phyloP scores from a whole-genome alignment of 2,888 invertebrate species.

The Piscicola geometra region DNA sequence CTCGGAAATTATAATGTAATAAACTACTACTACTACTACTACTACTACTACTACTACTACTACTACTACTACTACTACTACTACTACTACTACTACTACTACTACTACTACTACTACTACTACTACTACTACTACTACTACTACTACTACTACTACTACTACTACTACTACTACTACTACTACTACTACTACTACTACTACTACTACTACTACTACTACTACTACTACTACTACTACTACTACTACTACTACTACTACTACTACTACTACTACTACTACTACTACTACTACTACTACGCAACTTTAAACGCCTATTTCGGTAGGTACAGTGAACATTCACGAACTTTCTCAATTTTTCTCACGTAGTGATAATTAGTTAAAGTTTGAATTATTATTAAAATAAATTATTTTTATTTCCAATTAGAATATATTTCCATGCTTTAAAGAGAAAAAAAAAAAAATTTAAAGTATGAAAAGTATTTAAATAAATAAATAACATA shows the following conservation, averaged over 20 bases:
- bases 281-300: slow-evolving; percentile 24
- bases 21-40: background rate
- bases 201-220: slow-evolving; percentile 24
- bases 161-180: slow-evolving; percentile 24
- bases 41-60: slow-evolving; percentile 9
- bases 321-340: too few species aligned
- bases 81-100: slow-evolving; percentile 24
- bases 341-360: too few species aligned
- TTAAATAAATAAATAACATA: too few species aligned
- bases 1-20: too few species aligned
- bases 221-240: slow-evolving; percentile 24
- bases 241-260: slow-evolving; percentile 24
- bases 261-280: slow-evolving; percentile 24
- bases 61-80: slow-evolving; percentile 24
- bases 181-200: slow-evolving; percentile 24
- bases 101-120: slow-evolving; percentile 24
- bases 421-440: too few species aligned
- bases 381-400: too few species aligned
- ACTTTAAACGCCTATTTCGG: too few species aligned
- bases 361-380: too few species aligned
- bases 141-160: slow-evolving; percentile 24
- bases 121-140: slow-evolving; percentile 24
- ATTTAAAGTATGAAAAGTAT: too few species aligned
- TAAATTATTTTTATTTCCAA: too few species aligned
- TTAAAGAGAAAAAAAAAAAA: too few species aligned